phyloP scores from a whole-genome alignment of 2,797 vertebrate species.

The Lutjanus campechanus region DNA sequence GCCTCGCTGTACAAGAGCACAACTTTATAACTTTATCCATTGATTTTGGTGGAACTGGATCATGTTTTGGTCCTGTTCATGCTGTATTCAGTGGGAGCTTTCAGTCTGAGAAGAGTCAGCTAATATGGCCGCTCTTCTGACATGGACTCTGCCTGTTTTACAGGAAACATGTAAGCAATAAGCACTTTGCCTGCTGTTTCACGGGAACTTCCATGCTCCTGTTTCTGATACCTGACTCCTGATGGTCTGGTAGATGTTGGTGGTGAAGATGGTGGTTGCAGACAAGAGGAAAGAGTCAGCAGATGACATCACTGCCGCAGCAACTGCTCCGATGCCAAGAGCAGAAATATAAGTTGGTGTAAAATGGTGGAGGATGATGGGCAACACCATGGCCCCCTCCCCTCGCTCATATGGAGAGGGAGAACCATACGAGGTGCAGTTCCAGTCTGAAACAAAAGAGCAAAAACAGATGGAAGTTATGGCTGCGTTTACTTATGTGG shows the following conservation, averaged over 20 bases:
- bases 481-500: neutral
- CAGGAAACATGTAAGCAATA: too few species aligned
- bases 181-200: too few species aligned
- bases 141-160: too few species aligned
- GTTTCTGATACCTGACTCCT: slow-evolving; percentile 20
- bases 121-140: too few species aligned
- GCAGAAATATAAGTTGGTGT: slow-evolving; percentile 42
- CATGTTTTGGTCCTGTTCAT: too few species aligned
- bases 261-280: slow-evolving; percentile 65
- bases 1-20: too few species aligned
- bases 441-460: slow-evolving; percentile 52
- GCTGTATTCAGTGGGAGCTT: too few species aligned
- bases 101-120: too few species aligned
- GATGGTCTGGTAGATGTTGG: slow-evolving; percentile 59
- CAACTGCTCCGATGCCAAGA: slow-evolving; percentile 52
- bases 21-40: too few species aligned
- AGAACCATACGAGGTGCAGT: slow-evolving; percentile 48
- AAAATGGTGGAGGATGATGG: slow-evolving; percentile 45
- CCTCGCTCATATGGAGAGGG: slow-evolving; percentile 44
- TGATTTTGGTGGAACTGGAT: too few species aligned
- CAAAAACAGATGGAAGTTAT: neutral
- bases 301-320: slow-evolving; percentile 63
- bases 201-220: neutral
- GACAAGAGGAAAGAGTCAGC: slow-evolving; percentile 68
- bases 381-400: slow-evolving; percentile 48